Base-by-base conservation (phyloP, 2,113 vertebrate species). In the Xyliphius kryptos region DNA sequence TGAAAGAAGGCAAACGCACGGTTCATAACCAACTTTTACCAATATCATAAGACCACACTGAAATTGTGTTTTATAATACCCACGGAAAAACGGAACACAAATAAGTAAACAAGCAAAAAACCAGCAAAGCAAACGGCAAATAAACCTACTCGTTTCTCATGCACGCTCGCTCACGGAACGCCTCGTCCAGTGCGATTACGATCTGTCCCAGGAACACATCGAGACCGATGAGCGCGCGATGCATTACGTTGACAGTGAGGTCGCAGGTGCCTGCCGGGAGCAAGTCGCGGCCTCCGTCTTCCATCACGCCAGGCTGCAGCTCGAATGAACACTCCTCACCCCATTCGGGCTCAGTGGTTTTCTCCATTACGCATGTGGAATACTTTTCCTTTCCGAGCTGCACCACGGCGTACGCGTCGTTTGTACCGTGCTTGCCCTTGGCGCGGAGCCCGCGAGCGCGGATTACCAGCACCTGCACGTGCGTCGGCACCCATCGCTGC, bases 301-400 rank as follows among this genome's bases (percentile, higher is more conserved):
- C 83, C 74, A 89, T 76, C 68, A 77, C 81, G 2, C 89, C 89
- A 21, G 92, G 86, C 37, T 83, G 89, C 82, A 98, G 84, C 86
- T 97, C 92, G 78, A 98, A 93, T 11, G 87, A 80, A 51, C 93
- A 94, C 63, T 92, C 91, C 84, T 93, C 95, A 58, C 76, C 84
- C 94, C 94, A 95, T 50, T 93, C 90, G 3, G 94, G 92, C 20
- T 87, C 86, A 1, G 76, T 82, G 48, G 83, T 92, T 85, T 91
- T 92, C 84, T 94, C 92, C 77, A 76, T 87, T 81, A 96, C 91
- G 60, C 91, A 82, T 50, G 94, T 97, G 72, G 90, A 91, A 82
- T 93, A 95, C 75, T 92, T 92, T 82, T 96, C 93, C 74, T 90
- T 91, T 61, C 89, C 93, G 77, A 97, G 80, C 85, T 97, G 93